Evolutionary conservation across 2,888 invertebrate genomes (phyloP), one percentile per base, ranked within the genome.

Genomic region (Caenorhabditis plicata): DNA sequence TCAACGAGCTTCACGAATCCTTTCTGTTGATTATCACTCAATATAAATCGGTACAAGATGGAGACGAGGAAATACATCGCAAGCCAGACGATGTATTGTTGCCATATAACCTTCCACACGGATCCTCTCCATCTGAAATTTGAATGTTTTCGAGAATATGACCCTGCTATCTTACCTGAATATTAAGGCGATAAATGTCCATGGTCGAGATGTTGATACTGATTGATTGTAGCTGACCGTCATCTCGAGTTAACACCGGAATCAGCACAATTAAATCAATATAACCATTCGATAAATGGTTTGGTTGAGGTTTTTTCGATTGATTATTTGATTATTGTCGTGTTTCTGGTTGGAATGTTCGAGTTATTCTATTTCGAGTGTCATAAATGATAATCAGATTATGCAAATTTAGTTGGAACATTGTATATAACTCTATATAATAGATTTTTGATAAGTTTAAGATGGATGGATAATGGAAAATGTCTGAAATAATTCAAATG

Each of bases 101-200:
- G 55, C 67, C 73, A 69, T 17, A 77, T 66, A 9, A 70, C 73
- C 38, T 73, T 73, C 77, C 77, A 77, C 7, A 77, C 68, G 0
- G 72, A 72, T 0, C 77, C 77, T 20, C 64, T 49, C 73, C 73
- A 73, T 64, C 69, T 68, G 39, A 27, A n/a, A 32, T 40, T 32
- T 9, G 11, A 7, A 38, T 4, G 8, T 23, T 25, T 35, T 25
- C 20, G 29, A 20, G 1, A 25, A 15, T 25, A 8, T 36, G 15
- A 20, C 15, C 19, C 11, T 33, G 15, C 26, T 15, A 15, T 39
- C 31, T n/a, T 17, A 71, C 64, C 71, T 35, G 35, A 63, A 68
- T 40, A 73, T 53, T 8, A 73, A 52, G 9, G 54, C 58, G 2
- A 73, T 31, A 33, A 73, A 62, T 2, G 73, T 71, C 71, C 71